Conservation (phyloP, 2,888 invertebrate genomes). For the Achlya flavicornis region DNA sequence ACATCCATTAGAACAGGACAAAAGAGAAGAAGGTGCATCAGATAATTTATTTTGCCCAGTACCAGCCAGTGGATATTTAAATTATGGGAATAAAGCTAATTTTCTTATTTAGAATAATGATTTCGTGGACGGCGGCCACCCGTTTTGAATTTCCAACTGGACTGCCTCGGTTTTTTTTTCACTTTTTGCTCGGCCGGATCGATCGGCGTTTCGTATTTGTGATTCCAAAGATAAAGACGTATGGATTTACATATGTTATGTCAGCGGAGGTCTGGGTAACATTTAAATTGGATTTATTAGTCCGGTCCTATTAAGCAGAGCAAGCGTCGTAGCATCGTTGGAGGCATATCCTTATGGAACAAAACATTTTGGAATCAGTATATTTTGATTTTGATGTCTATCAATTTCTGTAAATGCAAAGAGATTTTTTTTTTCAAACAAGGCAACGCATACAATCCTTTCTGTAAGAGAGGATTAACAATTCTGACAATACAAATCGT, state of each 20-base stretch:
- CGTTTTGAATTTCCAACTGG: constrained; percentile 74
- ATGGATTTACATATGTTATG: constrained; percentile 83
- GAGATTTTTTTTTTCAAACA: constrained; percentile 16
- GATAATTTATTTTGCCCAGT: constrained; percentile 40
- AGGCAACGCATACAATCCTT: constrained; percentile 52
- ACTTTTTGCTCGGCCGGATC: constrained; percentile 61
- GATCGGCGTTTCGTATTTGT: constrained; percentile 73
- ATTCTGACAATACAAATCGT: constrained; percentile 67
- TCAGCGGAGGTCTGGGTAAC: constrained; percentile 74
- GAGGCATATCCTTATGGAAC: constrained; percentile 47
- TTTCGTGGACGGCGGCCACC: constrained; percentile 75
- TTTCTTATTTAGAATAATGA: constrained; percentile 81
- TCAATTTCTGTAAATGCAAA: too few species aligned
- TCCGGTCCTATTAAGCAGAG: constrained; percentile 66
- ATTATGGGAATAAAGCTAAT: constrained; percentile 82
- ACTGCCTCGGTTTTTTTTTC: constrained; percentile 58
- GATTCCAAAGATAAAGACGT: constrained; percentile 82
- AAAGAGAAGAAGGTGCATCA: constrained; percentile 40
- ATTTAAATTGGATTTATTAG: constrained; percentile 84
- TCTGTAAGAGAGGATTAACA: constrained; percentile 62
- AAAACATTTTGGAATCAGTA: not conserved
- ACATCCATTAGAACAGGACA: constrained; percentile 61
- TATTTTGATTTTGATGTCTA: not conserved
- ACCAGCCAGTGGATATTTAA: constrained; percentile 68
- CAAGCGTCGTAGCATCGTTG: constrained; percentile 70